Evolutionary conservation across 2,888 invertebrate species (phyloP), one percentile per base, ranked within the genome.

Genomic region (Scelioninae gen. 2): DNA sequence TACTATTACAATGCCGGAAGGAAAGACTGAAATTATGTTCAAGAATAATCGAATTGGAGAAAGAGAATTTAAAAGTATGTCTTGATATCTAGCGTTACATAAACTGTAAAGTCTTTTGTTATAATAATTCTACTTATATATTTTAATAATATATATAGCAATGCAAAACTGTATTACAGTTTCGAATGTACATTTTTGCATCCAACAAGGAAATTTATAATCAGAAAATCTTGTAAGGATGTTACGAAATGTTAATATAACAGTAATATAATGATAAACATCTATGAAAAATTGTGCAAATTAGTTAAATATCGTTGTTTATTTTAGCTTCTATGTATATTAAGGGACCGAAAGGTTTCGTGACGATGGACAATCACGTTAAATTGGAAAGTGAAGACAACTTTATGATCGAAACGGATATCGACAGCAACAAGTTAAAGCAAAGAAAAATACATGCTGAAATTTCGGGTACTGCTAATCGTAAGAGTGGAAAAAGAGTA

Each of bases 361-460:
- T 89, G 0, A 90, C 91, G 61, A 88, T 88, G 0, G 86, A 85
- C 46, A 80, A 80, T 1, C 83, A 83, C 41, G 79, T 83, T 1
- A 89, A 89, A 53, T 83, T 91, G 0, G 87, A 87, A 15, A 89
- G 88, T 58, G 87, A 91, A 16, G 92, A 94, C 74, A 90, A 92
- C 78, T 91, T 94, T 64, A 85, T 87, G 57, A 81, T 94, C 28
- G 89, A 90, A 73, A 80, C 89, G 0, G 88, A 89, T 72, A 88
- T 90, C 10, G 90, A 93, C 83, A 91, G 91, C 0, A 90, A 90
- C 2, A 89, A 89, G 76, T 81, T 94, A 0, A 89, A 91, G 18
- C 80, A 91, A 28, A 89, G 94, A 75, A 91, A 92, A 81, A 88
- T 92, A 76, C 87, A 90, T 5, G 85, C 92, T 0, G 91, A 92